Conservation (phyloP, 2,113 vertebrate genomes). For the Stictonetta naevosa region DNA sequence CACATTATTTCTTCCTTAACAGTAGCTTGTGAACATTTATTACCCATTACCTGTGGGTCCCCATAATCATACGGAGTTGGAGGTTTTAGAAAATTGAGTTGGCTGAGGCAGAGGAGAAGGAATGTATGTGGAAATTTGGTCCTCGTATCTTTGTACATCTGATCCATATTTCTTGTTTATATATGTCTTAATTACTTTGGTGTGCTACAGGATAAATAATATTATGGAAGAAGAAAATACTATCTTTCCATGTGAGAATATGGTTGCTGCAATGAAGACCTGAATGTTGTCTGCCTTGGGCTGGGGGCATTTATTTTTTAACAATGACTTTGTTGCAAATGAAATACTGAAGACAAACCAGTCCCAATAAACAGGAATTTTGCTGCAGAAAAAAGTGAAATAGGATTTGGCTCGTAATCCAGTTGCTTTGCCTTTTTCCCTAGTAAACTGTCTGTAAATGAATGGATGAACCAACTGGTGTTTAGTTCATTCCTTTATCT, state of each 20-base stretch:
- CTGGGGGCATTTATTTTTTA: background rate
- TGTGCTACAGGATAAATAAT: background rate
- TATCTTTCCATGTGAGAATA: fast-evolving
- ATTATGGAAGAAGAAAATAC: background rate
- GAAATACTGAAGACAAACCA: background rate
- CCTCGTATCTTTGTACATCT: background rate
- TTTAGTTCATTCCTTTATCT: constrained; percentile 26
- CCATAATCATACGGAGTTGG: background rate
- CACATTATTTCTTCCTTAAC: background rate
- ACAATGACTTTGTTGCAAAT: background rate
- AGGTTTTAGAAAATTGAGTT: background rate
- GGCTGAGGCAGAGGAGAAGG: background rate
- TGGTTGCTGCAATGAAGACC: background rate
- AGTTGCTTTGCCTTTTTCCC: background rate
- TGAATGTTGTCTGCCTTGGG: background rate
- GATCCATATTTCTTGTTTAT: background rate
- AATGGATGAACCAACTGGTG: background rate
- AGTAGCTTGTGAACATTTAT: background rate
- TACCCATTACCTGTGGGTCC: background rate
- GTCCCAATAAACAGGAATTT: background rate
- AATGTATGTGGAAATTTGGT: background rate
- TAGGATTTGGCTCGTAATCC: background rate
- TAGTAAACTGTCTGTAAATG: background rate
- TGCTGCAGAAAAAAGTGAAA: background rate
- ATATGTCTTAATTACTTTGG: background rate